A percentile compares a stretch with the other conserved stretches of the same genome.
Conservation (phyloP, 2,888 invertebrate species). For the Calameuta idolon region DNA sequence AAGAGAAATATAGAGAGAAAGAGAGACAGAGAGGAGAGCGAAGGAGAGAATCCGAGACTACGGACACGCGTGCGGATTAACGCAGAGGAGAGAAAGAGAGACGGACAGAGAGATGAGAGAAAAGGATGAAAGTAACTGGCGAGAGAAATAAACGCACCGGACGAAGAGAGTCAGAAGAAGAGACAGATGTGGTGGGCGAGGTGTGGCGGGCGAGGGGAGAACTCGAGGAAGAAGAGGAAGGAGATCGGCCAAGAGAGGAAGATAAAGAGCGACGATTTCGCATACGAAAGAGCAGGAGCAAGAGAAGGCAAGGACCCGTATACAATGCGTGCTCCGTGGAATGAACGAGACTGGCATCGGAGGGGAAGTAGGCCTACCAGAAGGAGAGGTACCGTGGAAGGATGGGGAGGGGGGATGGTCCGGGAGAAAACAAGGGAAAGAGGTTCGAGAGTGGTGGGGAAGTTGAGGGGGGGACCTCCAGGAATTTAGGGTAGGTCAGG, state of each 20-base stretch:
- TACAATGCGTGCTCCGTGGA: constrained; percentile 58
- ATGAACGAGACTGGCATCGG: constrained; percentile 49
- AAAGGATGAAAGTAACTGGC: not conserved
- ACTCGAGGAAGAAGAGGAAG: constrained; percentile 20
- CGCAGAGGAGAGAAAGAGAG: constrained; percentile 1
- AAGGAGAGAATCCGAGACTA: not conserved
- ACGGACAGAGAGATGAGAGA: constrained; percentile 26
- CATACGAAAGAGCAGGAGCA: constrained; percentile 45
- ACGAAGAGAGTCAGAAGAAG: constrained; percentile 10
- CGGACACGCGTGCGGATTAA: not conserved
- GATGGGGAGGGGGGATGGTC: constrained; percentile 19
- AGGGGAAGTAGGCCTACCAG: constrained; percentile 36
- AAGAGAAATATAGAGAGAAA: constrained; percentile 3
- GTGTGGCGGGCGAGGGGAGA: constrained; percentile 20
- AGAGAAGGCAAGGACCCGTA: constrained; percentile 56
- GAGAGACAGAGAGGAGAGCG: constrained; percentile 7
- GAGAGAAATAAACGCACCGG: constrained; percentile 19
- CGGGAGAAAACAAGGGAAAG: constrained; percentile 15
- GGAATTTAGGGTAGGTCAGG: constrained; percentile 22
- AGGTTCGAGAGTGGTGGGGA: constrained; percentile 7
- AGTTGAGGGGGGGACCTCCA: constrained; percentile 1
- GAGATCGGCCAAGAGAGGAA: constrained; percentile 17
- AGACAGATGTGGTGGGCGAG: constrained; percentile 12
- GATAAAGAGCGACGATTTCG: constrained; percentile 39
- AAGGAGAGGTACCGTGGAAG: constrained; percentile 30